Percentiles rank a stretch among this genome's conserved stretches.
phyloP scores from a whole-genome alignment of 2,888 invertebrate genomes.

The Plagiodera versicolora region DNA sequence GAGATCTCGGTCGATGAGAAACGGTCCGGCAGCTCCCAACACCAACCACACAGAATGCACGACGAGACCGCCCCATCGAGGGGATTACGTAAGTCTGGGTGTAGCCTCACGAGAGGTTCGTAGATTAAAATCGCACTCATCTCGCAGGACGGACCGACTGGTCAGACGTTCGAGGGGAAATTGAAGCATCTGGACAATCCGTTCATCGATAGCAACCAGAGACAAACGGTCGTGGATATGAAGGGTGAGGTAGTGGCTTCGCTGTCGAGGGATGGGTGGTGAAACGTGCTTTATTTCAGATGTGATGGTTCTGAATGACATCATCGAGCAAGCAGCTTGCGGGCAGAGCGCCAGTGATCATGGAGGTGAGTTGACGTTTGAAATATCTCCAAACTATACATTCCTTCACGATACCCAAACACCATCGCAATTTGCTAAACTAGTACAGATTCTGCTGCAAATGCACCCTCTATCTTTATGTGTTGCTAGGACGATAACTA shows the following conservation, averaged over 20 bases:
- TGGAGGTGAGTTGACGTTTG: conserved; percentile 69
- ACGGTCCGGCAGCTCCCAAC: conserved; percentile 59
- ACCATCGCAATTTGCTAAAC: conserved; percentile 55
- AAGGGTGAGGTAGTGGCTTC: no score
- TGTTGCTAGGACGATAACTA: conserved; percentile 41
- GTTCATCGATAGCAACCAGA: conserved; percentile 81
- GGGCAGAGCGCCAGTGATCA: conserved; percentile 85
- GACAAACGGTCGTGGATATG: conserved; percentile 90
- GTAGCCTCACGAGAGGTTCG: background rate
- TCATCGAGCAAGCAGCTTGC: conserved; percentile 93
- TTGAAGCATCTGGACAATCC: conserved; percentile 88
- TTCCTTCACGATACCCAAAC: conserved; percentile 38
- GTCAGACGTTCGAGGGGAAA: conserved; percentile 79
- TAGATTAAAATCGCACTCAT: background rate
- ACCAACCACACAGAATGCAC: conserved; percentile 64
- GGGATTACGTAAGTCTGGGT: conserved; percentile 65
- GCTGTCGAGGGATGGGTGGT: no score
- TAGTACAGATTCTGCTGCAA: conserved; percentile 38
- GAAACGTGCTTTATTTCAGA: conserved; percentile 75
- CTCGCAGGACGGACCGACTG: conserved; percentile 74
- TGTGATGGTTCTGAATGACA: conserved; percentile 96
- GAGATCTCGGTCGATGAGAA: conserved; percentile 73
- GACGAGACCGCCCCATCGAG: conserved; percentile 68
- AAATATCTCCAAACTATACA: conserved; percentile 22
- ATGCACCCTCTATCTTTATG: conserved; percentile 29